A percentile compares a stretch with the other conserved stretches of the same genome.
Conservation (phyloP, 1,140 invertebrate genomes). For the Anastrepha ludens region DNA sequence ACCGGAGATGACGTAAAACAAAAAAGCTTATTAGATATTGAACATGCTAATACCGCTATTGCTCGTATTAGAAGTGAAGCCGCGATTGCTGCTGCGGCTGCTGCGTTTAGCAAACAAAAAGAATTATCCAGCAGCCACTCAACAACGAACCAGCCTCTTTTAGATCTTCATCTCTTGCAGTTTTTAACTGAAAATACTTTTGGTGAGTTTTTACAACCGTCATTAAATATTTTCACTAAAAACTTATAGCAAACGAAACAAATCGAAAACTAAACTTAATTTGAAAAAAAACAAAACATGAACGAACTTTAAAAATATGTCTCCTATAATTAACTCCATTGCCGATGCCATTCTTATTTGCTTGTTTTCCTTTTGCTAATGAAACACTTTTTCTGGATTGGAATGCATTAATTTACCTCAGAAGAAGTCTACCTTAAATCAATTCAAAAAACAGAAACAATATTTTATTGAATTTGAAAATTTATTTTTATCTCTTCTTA, state of each 20-base stretch:
- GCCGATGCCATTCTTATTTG: background rate
- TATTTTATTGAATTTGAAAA: too few species aligned
- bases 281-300: too few species aligned
- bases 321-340: background rate
- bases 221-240: too few species aligned
- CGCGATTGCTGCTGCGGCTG: slow-evolving; percentile 69
- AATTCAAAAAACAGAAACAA: too few species aligned
- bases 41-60: slow-evolving; percentile 78
- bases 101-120: slow-evolving; percentile 77
- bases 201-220: slow-evolving; percentile 71
- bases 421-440: too few species aligned
- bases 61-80: slow-evolving; percentile 75
- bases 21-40: slow-evolving; percentile 75
- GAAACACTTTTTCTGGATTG: too few species aligned
- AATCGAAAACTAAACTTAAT: too few species aligned
- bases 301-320: too few species aligned
- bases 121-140: slow-evolving; percentile 72
- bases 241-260: too few species aligned
- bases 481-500: too few species aligned
- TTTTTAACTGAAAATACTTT: slow-evolving; percentile 88
- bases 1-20: slow-evolving; percentile 63
- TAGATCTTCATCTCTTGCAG: slow-evolving; percentile 89
- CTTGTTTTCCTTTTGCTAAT: background rate
- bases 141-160: slow-evolving; percentile 81
- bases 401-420: too few species aligned